Conservation (phyloP, 2,797 vertebrate species). For the Oreochromis mossambicus region DNA sequence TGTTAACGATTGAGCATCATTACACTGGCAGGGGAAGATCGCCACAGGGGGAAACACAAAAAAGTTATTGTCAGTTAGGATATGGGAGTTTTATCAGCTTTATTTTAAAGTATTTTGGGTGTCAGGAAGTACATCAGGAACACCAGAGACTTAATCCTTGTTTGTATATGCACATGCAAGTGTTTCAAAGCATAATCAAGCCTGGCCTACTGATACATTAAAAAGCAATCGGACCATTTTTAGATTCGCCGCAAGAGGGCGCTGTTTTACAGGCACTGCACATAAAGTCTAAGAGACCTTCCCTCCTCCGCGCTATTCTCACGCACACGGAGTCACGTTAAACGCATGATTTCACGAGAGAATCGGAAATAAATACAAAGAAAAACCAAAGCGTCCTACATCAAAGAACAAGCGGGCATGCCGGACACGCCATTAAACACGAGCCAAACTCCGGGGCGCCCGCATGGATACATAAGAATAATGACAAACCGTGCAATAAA, state of each 20-base stretch:
- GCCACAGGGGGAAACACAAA: background rate
- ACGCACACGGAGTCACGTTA: background rate
- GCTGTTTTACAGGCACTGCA: slow-evolving; percentile 18
- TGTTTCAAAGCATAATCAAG: background rate
- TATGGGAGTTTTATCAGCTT: background rate
- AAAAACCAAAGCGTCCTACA: background rate
- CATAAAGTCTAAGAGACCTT: background rate
- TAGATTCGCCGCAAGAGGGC: slow-evolving; percentile 9
- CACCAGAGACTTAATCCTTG: background rate
- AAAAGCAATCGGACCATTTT: background rate
- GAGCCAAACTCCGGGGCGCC: background rate
- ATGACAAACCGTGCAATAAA: slow-evolving; percentile 47
- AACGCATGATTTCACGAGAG: background rate
- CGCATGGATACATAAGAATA: background rate
- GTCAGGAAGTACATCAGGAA: background rate
- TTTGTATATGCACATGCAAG: background rate
- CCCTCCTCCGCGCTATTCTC: background rate
- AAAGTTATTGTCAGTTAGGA: background rate
- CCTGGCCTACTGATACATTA: background rate
- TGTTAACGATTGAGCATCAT: background rate
- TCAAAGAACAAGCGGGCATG: background rate
- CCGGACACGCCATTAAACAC: background rate
- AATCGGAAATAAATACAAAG: background rate
- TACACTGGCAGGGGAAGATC: background rate
- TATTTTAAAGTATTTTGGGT: background rate